Conservation (phyloP, 2,888 invertebrate species). For the Augochlorella aurata region DNA sequence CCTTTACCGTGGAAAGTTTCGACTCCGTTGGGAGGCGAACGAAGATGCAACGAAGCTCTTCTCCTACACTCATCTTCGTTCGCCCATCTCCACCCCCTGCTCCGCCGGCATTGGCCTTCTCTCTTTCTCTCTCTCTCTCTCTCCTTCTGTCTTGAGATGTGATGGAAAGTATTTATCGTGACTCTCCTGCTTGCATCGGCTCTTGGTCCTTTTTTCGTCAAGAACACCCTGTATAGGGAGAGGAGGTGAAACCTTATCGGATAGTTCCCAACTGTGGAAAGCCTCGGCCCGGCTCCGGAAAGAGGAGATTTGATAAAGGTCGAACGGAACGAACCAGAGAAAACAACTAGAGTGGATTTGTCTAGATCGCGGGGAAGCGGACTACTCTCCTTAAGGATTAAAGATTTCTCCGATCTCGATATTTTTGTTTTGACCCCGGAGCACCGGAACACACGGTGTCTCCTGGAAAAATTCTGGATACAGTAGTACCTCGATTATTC, state of each 20-base stretch:
- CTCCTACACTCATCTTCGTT: constrained; percentile 51
- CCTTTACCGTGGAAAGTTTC: constrained; percentile 70
- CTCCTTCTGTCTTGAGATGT: constrained; percentile 64
- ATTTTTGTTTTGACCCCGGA: constrained; percentile 68
- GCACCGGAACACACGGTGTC: constrained; percentile 68
- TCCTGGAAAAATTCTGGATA: neutral
- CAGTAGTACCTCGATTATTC: too few species aligned
- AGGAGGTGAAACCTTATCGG: constrained; percentile 69
- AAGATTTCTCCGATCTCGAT: constrained; percentile 75
- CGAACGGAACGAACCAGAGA: constrained; percentile 74
- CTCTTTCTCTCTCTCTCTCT: constrained; percentile 7
- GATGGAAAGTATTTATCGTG: constrained; percentile 75
- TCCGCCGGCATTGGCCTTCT: constrained; percentile 34
- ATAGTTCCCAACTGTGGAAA: constrained; percentile 68
- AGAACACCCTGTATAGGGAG: constrained; percentile 63
- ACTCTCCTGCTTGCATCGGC: constrained; percentile 58
- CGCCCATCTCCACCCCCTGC: constrained; percentile 33
- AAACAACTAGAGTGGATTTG: constrained; percentile 80
- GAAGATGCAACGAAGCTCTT: constrained; percentile 68
- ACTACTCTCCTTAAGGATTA: constrained; percentile 76
- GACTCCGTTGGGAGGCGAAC: constrained; percentile 62
- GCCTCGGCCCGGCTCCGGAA: constrained; percentile 65
- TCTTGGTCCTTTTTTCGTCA: constrained; percentile 70
- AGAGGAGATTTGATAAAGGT: constrained; percentile 77
- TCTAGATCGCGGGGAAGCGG: constrained; percentile 76